Conservation (phyloP, 2,797 vertebrate species). For the Tokudaia tokunoshimensis region DNA sequence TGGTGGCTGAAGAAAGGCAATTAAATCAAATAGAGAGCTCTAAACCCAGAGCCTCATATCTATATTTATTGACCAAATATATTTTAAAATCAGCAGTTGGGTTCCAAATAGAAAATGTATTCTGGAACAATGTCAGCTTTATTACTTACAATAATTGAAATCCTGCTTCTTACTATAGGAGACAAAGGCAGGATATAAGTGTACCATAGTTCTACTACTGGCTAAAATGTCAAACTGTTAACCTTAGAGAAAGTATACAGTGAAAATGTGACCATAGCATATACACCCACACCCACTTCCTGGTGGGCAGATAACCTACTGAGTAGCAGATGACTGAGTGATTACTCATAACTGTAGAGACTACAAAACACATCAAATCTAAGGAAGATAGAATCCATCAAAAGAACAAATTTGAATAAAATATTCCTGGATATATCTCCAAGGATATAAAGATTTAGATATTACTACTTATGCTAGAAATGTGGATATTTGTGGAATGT, state of each 20-base stretch:
- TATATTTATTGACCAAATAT: conserved; percentile 1
- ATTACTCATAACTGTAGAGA: conserved; percentile 1
- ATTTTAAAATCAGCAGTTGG: conserved; percentile 52
- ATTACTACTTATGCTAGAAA: conserved; percentile 39
- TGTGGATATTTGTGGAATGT: background rate
- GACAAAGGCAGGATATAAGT: background rate
- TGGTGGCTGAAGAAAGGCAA: background rate
- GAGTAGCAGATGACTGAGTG: background rate
- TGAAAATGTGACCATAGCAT: background rate
- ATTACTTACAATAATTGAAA: conserved; percentile 14
- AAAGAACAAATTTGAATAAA: conserved; percentile 28
- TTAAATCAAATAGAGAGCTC: conserved; percentile 10
- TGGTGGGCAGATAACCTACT: background rate
- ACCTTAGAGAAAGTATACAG: conserved; percentile 22
- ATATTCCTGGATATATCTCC: conserved; percentile 26
- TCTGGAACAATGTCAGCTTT: conserved; percentile 50
- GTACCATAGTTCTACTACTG: background rate
- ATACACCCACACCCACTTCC: background rate
- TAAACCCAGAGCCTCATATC: background rate
- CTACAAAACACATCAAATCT: conserved; percentile 15
- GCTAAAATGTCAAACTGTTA: conserved; percentile 7
- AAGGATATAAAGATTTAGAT: background rate
- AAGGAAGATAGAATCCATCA: background rate
- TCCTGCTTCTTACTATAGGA: background rate
- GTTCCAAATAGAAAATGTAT: background rate